Evolutionary conservation across 2,888 invertebrate species (phyloP).

Genomic region (Tortricodes alternella): DNA sequence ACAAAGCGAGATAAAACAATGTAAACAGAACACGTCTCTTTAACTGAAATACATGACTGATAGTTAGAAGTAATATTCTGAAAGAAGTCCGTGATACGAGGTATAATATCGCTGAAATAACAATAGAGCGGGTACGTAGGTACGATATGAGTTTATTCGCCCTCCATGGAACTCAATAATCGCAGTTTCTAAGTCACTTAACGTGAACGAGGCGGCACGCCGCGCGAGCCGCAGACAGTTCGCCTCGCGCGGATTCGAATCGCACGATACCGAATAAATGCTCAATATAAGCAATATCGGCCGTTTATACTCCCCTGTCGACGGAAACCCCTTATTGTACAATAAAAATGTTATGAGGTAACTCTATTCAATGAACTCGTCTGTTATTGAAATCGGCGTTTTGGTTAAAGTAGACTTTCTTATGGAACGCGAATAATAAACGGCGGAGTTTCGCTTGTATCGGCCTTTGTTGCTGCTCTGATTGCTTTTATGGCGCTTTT

Average conservation of each 20-base stretch:
- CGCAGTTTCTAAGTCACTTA: constrained; percentile 64
- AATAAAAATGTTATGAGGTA: constrained; percentile 81
- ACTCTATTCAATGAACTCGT: constrained; percentile 77
- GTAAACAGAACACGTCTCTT: constrained; percentile 26
- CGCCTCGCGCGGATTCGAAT: constrained; percentile 32
- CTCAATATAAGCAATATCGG: constrained; percentile 68
- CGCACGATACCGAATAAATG: constrained; percentile 48
- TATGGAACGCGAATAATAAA: constrained; percentile 60
- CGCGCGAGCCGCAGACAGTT: constrained; percentile 30
- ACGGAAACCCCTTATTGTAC: constrained; percentile 71
- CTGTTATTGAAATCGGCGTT: constrained; percentile 77
- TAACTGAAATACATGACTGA: constrained; percentile 27
- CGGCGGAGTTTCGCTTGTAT: constrained; percentile 49
- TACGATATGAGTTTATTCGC: constrained; percentile 40
- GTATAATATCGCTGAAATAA: constrained; percentile 37
- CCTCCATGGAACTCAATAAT: constrained; percentile 52
- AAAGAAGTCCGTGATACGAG: constrained; percentile 24
- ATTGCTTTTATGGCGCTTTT: constrained; percentile 51
- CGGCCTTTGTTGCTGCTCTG: constrained; percentile 53
- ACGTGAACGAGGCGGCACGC: constrained; percentile 44
- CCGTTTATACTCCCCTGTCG: constrained; percentile 60
- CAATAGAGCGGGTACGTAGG: constrained; percentile 36
- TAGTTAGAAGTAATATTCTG: constrained; percentile 28
- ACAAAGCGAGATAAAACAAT: constrained; percentile 15
- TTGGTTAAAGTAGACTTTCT: constrained; percentile 66